phyloP scores from a whole-genome alignment of 2,888 invertebrate species.

The Psococerastis gibbosa region DNA sequence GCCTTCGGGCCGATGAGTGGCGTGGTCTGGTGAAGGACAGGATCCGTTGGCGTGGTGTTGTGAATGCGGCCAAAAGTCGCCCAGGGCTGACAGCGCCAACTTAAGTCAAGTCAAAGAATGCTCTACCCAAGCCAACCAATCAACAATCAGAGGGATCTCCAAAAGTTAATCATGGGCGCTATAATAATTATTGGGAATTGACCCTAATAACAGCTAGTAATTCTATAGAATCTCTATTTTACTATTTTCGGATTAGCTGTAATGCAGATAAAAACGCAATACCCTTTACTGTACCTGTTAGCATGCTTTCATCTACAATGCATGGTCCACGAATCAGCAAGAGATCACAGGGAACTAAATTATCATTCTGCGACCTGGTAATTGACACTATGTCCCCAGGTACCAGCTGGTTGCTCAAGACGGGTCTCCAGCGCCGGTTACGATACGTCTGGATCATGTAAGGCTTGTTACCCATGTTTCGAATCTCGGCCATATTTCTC shows the following conservation, averaged over 20 bases:
- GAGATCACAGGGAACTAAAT: conserved; percentile 91
- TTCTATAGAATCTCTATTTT: not conserved
- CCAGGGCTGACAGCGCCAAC: no score
- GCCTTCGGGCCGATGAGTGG: no score
- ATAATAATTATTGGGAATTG: conserved; percentile 2
- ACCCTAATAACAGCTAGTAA: not conserved
- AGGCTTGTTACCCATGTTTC: conserved; percentile 98
- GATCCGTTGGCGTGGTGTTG: no score
- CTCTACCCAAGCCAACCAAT: no score
- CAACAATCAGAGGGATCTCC: no score
- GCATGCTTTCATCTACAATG: conserved; percentile 98
- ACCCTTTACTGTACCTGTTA: conserved; percentile 60
- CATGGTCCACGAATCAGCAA: conserved; percentile 84
- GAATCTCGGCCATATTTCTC: conserved; percentile 93
- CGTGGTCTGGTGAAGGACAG: no score
- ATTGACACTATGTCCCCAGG: conserved; percentile 96
- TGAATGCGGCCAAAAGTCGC: no score
- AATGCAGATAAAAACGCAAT: not conserved
- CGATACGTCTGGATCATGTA: conserved; percentile 77
- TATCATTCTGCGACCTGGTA: conserved; percentile 71
- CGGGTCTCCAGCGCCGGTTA: conserved; percentile 71
- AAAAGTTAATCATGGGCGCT: no score
- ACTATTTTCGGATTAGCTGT: conserved; percentile 3
- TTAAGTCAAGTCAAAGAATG: not conserved
- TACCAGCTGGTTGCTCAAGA: conserved; percentile 70